Base-by-base conservation (phyloP, 2,888 invertebrate species). In the Dyspetes luteomarginatus region DNA sequence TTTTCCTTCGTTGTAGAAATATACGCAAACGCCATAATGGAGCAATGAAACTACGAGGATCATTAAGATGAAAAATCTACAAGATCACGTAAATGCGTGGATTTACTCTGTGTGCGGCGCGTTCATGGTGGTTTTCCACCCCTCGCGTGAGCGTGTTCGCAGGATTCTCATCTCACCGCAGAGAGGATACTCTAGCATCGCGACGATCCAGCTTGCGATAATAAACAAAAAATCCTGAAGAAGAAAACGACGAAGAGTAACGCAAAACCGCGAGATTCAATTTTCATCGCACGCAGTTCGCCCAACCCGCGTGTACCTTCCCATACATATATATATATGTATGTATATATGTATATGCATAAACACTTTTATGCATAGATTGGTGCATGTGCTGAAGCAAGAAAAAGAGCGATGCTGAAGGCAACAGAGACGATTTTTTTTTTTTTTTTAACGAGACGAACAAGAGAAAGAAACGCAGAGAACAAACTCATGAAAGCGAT, bases 401-500 rank as follows among this genome's bases (percentile, higher is more conserved):
- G 22, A 45, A 45, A 45, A 56, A 55, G 17, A 58, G n/a, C 24
- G 30, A 55, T 43, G 22, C 28, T 55, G 5, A 7, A 45, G n/a
- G n/a, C 26, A 30, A 41, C 24, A 28, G 19, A 26, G 17, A 28
- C 28, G 69, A 48, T 64, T 30, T 62, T 9, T 24, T n/a, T n/a
- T n/a, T n/a, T n/a, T n/a, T n/a, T n/a, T n/a, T n/a, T n/a, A n/a
- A 43, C 71, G 28, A 52, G n/a, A 5, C 48, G 65, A 75, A 72
- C 75, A 43, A 67, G 73, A 41, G 15, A 76, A 43, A 19, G 26
- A 60, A 58, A 85, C 82, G 86, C 87, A 86, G 88, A 88, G 88
- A 89, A 88, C 87, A 89, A 89, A 90, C 90, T 90, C 90, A 88
- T 89, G 90, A 90, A 90, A 85, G 86, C 84, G 85, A 87, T 89